Base-by-base conservation (phyloP, 2,797 vertebrate genomes). In the Etheostoma nigrum region DNA sequence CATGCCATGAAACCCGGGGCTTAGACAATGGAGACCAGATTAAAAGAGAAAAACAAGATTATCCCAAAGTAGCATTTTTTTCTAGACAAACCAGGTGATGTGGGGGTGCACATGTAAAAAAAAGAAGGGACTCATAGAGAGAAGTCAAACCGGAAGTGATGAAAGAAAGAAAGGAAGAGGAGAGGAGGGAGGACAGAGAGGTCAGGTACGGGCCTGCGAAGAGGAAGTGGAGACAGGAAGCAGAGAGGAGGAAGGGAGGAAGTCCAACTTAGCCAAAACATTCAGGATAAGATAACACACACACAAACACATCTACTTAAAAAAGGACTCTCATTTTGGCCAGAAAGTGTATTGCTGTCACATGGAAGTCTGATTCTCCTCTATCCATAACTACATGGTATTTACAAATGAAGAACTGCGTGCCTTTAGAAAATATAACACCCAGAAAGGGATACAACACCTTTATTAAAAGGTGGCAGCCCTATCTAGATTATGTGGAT, bases 221-320 rank as follows among this genome's bases (percentile, higher is more conserved):
- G 74, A 89, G 91, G 86, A 92, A 91, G 88, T 58, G 40, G 67
- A 75, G 76, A 73, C 62, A 78, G 86, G 84, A 91, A 84, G 79
- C 40, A 70, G 77, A 74, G 78, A 77, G 67, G 81, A 88, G 86
- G 82, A 88, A 81, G 78, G 84, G 72, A 76, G 90, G 91, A 94
- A 88, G 83, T 68, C 67, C 62, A 77, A 30, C 36, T 13, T 59
- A 69, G 75, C 63, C 63, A 62, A 40, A 74, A 63, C 71, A 67
- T 48, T 86, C 80, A 90, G 88, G 89, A 91, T 86, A 86, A 92
- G 91, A 91, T 87, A 91, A 89, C 42, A 58, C 42, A 55, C 74
- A 64, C 67, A 78, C n/a, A n/a, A 65, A 82, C 68, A 79, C 44
- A 16, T 55, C 30, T 6, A 16, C 40, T 48, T 15, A 13, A 44